phyloP scores from a whole-genome alignment of 1,140 invertebrate genomes.

The Araneus ventricosus region DNA sequence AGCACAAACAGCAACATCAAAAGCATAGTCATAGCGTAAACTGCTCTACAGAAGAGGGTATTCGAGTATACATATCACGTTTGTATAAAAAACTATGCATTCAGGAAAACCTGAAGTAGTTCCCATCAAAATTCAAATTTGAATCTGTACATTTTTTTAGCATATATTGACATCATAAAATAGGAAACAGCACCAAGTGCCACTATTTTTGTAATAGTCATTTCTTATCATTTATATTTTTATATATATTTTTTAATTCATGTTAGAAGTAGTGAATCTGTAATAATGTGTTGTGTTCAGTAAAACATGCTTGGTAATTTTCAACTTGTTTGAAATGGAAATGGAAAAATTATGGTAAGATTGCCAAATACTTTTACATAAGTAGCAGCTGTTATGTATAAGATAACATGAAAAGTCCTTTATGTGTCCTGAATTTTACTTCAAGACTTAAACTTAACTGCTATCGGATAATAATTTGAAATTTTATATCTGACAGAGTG shows the following conservation, averaged over 20 bases:
- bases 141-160: not conserved
- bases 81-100: not conserved
- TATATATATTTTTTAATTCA: not conserved
- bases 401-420: too few species aligned
- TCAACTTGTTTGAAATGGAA: too few species aligned
- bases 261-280: too few species aligned
- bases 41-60: not conserved
- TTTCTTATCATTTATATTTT: not conserved
- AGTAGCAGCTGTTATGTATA: too few species aligned
- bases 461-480: too few species aligned
- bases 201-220: slow-evolving; percentile 5
- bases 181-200: not conserved
- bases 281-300: too few species aligned
- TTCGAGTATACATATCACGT: slow-evolving; percentile 15
- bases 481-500: too few species aligned
- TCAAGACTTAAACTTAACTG: too few species aligned
- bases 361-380: too few species aligned
- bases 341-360: too few species aligned
- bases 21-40: slow-evolving; percentile 1
- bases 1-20: not conserved
- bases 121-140: not conserved
- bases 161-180: not conserved
- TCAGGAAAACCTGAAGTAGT: not conserved
- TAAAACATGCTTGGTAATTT: too few species aligned
- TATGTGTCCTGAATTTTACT: too few species aligned